Evolutionary conservation across 2,113 vertebrate species (phyloP), one percentile per base, ranked within the genome.

Genomic region (Boulengeromyrus knoepffleri): DNA sequence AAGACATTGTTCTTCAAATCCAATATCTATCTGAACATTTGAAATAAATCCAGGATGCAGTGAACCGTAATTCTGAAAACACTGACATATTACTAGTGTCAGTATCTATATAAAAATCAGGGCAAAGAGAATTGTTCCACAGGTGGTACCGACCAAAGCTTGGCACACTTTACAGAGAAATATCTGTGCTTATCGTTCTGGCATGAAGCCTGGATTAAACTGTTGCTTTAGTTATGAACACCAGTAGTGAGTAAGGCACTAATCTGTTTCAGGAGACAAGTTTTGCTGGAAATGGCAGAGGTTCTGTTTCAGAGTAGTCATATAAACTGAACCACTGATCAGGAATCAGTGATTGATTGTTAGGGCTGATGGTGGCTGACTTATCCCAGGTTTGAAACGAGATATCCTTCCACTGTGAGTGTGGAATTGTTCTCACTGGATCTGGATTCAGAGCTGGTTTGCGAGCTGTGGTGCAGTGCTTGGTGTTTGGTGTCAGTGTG

Each of bases 111-210:
- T 31, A 46, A 86, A 77, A 91, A 83, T 84, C 42, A 24, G 49
- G 77, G 39, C 27, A 86, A 21, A 45, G 84, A 77, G 2, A 42
- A 42, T 36, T 49, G 39, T 52, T 92, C 85, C 85, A 45, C 45
- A 84, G 86, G 62, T 39, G 87, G 56, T 62, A 90, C 74, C 91
- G 9, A 91, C 91, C 92, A 58, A 77, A 62, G 91, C 89, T 91
- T 87, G 90, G 85, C 53, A 80, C n/a, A 66, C 62, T 21, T 56
- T n/a, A 49, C 39, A 77, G 58, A 53, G 15, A 86, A 39, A 47
- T 42, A 70, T 87, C 85, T 50, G 90, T 46, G 77, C 84, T 93
- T 56, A 90, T 46, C 77, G 49, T 93, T 88, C 66, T 46, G 86
- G 52, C 83, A 58, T 90, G 90, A 52, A 39, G 85, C 89, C 47